Conservation (phyloP, 2,888 invertebrate genomes). For the Linnaemya tessellans region DNA sequence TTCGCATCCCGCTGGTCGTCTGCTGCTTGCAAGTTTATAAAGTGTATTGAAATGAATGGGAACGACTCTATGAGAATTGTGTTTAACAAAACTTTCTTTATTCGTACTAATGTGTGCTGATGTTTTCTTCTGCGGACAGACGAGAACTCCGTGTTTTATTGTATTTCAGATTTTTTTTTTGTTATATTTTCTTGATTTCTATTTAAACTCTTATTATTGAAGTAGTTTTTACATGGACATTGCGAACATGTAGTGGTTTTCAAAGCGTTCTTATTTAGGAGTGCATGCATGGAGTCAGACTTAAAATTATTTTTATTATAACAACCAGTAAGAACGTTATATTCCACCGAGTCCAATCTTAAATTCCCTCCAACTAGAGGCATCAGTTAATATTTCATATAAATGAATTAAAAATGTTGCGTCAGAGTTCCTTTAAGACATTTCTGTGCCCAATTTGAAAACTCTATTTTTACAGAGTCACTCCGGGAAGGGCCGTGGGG, state of each 20-base stretch:
- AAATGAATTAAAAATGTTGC: too few relatives aligned
- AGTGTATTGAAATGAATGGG: constrained; percentile 28
- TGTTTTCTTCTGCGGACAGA: constrained; percentile 19
- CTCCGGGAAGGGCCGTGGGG: too few relatives aligned
- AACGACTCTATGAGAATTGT: constrained; percentile 47
- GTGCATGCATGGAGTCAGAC: neutral
- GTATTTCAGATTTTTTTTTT: neutral
- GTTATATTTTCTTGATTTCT: neutral
- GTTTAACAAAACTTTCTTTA: constrained; percentile 33
- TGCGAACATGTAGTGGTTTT: constrained; percentile 15
- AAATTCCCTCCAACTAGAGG: too few relatives aligned
- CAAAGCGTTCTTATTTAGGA: neutral
- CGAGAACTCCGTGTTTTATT: constrained; percentile 15
- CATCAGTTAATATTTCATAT: too few relatives aligned
- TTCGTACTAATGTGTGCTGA: constrained; percentile 13
- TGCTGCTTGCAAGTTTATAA: constrained; percentile 62
- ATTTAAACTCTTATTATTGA: neutral
- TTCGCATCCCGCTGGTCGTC: constrained; percentile 69
- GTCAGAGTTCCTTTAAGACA: too few relatives aligned
- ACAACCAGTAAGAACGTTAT: too few relatives aligned
- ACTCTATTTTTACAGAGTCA: too few relatives aligned
- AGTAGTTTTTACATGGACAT: constrained; percentile 21
- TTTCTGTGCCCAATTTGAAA: too few relatives aligned
- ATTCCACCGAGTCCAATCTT: too few relatives aligned
- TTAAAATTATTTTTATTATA: neutral